Base-by-base conservation (phyloP, 2,888 invertebrate species). In the Eulithis testata region DNA sequence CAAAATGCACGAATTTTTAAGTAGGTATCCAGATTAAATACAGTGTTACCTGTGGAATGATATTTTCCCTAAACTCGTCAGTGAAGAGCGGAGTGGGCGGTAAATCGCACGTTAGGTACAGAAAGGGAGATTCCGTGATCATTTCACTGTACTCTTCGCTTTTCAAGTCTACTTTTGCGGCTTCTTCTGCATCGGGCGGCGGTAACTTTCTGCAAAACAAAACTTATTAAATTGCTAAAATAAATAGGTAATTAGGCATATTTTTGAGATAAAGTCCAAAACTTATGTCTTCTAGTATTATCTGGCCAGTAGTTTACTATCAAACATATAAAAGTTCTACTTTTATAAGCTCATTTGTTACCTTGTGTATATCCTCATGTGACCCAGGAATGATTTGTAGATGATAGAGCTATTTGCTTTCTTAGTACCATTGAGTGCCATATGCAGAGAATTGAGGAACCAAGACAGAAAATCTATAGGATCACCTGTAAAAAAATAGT, bases 381-480 rank as follows among this genome's bases (percentile, higher is more conserved):
- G 96, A 0, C 98, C 98, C 76, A 99, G 94, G 87, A 99, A 99
- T 6, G 98, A 97, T 88, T 97, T 97, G 86, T 98, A 98, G 68
- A 99, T 97, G 61, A 99, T 98, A 44, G 98, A 98, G 59, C 98
- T 98, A 73, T 96, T 95, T 1, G 95, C 94, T 77, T 96, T 97
- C 83, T 98, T 98, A 0, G 96, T 97, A 27, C 99, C 99, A 87
- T 98, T 98, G 63, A 99, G 92, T 0, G 99, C 98, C 74, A 97
- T 94, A 84, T 99, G 99, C 43, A 99, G 93, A 0, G 99, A 97
- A 87, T 99, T 99, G 52, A 99, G 92, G 84, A 99, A 98, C 99
- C 99, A 99, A 0, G 98, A 99, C 64, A 99, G 92, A 85, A 99
- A 99, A 82, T 99, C 98, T 66, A 99, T 97, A 0, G 99, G 98